Percentiles rank a stretch among this genome's conserved stretches.
phyloP scores from a whole-genome alignment of 2,888 invertebrate genomes.

The Therioaphis trifolii region DNA sequence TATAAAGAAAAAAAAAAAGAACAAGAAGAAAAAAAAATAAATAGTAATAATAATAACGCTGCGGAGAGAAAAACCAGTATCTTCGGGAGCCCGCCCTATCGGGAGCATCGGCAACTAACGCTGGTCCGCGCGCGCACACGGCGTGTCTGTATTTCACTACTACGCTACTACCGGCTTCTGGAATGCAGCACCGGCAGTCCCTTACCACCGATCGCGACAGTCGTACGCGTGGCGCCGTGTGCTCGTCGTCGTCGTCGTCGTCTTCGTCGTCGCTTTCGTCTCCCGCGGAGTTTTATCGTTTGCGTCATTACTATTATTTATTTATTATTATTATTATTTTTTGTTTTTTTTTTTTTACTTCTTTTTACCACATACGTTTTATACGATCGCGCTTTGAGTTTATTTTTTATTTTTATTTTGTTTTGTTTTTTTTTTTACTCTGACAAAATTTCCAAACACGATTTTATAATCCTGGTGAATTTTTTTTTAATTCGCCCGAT shows the following conservation, averaged over 20 bases:
- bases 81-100: constrained; percentile 47
- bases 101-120: constrained; percentile 56
- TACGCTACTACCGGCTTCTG: constrained; percentile 26
- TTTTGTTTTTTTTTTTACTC: too few relatives aligned
- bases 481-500: too few relatives aligned
- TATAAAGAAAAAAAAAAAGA: not conserved
- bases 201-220: constrained; percentile 36
- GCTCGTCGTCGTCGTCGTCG: not conserved
- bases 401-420: too few relatives aligned
- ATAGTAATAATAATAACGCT: constrained; percentile 32
- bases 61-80: constrained; percentile 23
- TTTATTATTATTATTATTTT: not conserved
- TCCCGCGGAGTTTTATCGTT: not conserved
- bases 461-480: too few relatives aligned
- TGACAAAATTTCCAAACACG: too few relatives aligned
- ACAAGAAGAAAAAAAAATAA: not conserved
- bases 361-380: too few relatives aligned
- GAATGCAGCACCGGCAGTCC: constrained; percentile 37
- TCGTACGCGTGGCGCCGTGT: constrained; percentile 6
- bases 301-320: not conserved
- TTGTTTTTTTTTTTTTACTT: not conserved
- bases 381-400: too few relatives aligned
- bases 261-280: not conserved
- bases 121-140: not conserved
- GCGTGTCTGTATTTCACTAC: not conserved